Percentiles rank a stretch among this genome's conserved stretches.
Evolutionary conservation across 2,113 vertebrate species (phyloP).

Genomic region (Chaetops frenatus): DNA sequence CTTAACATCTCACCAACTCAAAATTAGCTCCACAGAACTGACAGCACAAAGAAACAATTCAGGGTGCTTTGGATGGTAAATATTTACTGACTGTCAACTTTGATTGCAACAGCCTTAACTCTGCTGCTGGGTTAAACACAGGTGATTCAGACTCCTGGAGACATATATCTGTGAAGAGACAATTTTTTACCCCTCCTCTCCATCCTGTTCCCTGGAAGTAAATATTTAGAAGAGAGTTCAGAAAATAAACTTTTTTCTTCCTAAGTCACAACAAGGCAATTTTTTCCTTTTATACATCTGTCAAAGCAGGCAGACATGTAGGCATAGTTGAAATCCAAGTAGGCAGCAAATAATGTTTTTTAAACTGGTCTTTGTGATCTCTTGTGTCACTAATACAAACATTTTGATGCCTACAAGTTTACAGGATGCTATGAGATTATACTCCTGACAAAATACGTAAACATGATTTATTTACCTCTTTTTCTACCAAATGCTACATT

Average conservation of each 20-base stretch:
- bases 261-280: neutral
- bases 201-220: neutral
- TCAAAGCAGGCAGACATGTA: neutral
- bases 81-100: conserved; percentile 9
- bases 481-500: neutral
- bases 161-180: neutral
- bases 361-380: neutral
- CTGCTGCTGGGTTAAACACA: neutral
- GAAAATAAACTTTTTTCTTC: neutral
- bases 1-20: neutral
- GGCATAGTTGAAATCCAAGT: neutral
- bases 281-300: neutral
- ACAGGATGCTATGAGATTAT: neutral
- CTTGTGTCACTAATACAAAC: neutral
- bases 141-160: neutral
- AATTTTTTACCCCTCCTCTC: neutral
- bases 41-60: conserved; percentile 5
- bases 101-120: neutral
- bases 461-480: neutral
- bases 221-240: neutral
- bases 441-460: neutral
- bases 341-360: neutral
- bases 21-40: neutral
- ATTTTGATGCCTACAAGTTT: neutral
- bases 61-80: neutral